Evolutionary conservation across 2,113 vertebrate species (phyloP).

Genomic region (Chaetorhynchus papuensis): DNA sequence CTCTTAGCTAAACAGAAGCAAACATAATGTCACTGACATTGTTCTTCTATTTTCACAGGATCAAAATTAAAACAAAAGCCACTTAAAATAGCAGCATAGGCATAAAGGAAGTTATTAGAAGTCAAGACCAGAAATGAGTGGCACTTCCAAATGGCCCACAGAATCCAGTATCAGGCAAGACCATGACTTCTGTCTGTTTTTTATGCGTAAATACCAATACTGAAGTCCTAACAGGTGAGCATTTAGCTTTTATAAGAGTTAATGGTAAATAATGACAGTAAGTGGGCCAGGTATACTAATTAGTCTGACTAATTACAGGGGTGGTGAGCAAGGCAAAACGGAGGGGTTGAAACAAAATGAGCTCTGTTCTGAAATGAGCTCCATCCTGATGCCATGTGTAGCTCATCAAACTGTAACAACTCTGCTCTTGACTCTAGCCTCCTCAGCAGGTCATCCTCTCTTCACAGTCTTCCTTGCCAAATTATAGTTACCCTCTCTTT

Average conservation of each 20-base stretch:
- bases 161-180: neutral
- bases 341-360: neutral
- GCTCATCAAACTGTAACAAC: neutral
- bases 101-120: neutral
- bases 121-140: neutral
- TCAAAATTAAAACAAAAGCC: neutral
- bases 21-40: neutral
- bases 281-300: neutral
- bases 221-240: neutral
- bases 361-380: neutral
- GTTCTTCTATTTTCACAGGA: neutral
- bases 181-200: neutral
- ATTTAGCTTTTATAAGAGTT: neutral
- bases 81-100: neutral
- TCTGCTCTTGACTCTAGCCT: neutral
- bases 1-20: neutral
- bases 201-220: neutral
- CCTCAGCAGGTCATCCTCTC: neutral
- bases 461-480: neutral
- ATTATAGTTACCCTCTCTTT: neutral
- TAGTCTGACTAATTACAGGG: neutral
- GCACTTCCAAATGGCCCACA: neutral
- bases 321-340: neutral
- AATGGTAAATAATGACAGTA: neutral
- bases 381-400: neutral